These are phyloP conservation scores for Amniataba percoides DNA, from an alignment of 2,797 vertebrate genomes.

Conservation along the genomic window DNA sequence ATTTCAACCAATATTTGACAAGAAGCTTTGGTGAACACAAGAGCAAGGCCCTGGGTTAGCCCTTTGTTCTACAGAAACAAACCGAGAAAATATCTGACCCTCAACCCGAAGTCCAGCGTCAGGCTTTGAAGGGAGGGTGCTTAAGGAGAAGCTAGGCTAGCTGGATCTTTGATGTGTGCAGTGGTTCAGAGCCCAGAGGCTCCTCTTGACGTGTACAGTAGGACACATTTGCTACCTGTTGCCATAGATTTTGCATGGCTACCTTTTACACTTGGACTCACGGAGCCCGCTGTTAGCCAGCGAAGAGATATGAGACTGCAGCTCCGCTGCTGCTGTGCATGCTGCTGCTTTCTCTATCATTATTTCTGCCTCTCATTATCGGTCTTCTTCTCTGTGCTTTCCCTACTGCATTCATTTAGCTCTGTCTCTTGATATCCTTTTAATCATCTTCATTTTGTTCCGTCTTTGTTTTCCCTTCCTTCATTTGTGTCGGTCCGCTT, in stretches of 20 bases:
- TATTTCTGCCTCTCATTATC: constrained; percentile 31
- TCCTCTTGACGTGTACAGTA: constrained; percentile 43
- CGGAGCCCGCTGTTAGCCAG: constrained; percentile 33
- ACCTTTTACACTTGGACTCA: constrained; percentile 50
- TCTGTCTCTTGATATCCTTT: constrained; percentile 27
- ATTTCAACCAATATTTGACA: constrained; percentile 62
- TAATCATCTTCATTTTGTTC: constrained; percentile 31
- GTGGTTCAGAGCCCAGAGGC: constrained; percentile 48
- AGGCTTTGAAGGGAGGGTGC: constrained; percentile 51
- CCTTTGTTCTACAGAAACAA: constrained; percentile 60
- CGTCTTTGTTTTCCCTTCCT: constrained; percentile 13
- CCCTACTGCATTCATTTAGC: background rate
- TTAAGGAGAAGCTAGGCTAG: constrained; percentile 39
- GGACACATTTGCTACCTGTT: constrained; percentile 68
- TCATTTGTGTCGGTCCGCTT: constrained; percentile 7
- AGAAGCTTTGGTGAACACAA: constrained; percentile 33
- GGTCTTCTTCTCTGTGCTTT: constrained; percentile 6
- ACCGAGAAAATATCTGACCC: constrained; percentile 52
- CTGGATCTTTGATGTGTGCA: constrained; percentile 69
- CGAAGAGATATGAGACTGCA: constrained; percentile 9
- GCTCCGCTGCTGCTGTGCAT: constrained; percentile 21
- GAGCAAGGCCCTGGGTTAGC: constrained; percentile 33
- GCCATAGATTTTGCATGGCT: constrained; percentile 72
- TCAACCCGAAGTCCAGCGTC: constrained; percentile 29
- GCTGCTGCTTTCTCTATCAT: constrained; percentile 9